Evolutionary conservation across 2,797 vertebrate species (phyloP), one percentile per base, ranked within the genome.

Genomic region (Sebastes flavidus): DNA sequence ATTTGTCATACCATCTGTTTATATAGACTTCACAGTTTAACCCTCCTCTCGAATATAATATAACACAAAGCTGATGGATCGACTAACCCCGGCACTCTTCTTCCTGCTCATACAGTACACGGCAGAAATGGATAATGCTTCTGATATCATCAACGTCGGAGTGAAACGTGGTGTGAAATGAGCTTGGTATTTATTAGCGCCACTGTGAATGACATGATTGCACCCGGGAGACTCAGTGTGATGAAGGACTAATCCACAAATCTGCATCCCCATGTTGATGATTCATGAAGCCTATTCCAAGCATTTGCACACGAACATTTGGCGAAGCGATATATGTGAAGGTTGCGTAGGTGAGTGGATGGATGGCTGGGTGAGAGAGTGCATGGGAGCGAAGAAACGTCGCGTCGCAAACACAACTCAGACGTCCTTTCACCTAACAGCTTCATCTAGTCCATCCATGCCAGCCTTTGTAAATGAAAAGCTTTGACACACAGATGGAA

Each of bases 121-220:
- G 71, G 80, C 61, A 78, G 77, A 82, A 89, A 90, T 30, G 86
- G 61, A 81, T 83, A 84, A 83, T 86, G 70, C 78, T 49, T 82
- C 66, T 65, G 80, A 89, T 91, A 91, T 87, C 81, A 87, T 91
- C 89, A 82, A 90, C 92, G 84, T 83, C 61, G 30, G 80, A 86
- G 87, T 81, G 83, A 93, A 88, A 87, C 80, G 60, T 65, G 88
- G 83, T 85, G 82, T 79, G 89, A 93, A 93, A 93, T 86, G 86
- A 93, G 91, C 86, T 81, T 61, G 77, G 65, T 92, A 87, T 94
- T 94, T 88, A 90, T 93, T 93, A 91, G 90, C 56, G 10, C 32
- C 83, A 73, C 71, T 46, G 88, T 90, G 89, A 93, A 92, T 93
- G 92, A 92, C 92, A 90, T 93, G 93, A 94, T 92, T 92, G 92